A percentile compares a stretch with the other conserved stretches of the same genome.
Evolutionary conservation across 2,113 vertebrate genomes (phyloP).

Genomic region (Elanus axillaris): DNA sequence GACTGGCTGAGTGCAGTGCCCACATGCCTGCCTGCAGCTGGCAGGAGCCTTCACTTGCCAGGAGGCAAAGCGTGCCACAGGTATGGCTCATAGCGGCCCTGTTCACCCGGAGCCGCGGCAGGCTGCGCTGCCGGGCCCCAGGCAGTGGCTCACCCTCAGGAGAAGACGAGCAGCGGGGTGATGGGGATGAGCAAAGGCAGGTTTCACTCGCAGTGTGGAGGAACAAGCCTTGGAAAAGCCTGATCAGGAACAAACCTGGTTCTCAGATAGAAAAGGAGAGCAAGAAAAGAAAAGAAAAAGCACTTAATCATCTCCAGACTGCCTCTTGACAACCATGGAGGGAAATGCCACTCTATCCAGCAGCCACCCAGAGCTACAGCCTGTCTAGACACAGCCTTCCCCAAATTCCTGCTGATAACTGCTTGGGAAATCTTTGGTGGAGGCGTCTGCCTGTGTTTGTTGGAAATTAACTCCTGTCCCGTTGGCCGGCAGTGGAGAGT

Average conservation of each 20-base stretch:
- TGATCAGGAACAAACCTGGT: neutral
- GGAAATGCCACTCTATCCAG: constrained; percentile 32
- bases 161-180: neutral
- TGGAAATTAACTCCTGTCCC: neutral
- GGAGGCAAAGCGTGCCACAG: accelerated
- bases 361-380: constrained; percentile 42
- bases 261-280: neutral
- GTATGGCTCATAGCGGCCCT: accelerated
- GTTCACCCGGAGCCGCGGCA: neutral
- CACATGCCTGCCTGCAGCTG: accelerated
- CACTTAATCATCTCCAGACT: constrained; percentile 38
- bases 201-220: accelerated
- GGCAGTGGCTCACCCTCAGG: neutral
- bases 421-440: neutral
- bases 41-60: neutral
- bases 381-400: constrained; percentile 70
- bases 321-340: constrained; percentile 37
- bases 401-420: constrained; percentile 30
- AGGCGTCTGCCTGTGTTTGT: neutral
- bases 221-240: neutral
- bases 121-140: accelerated
- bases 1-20: accelerated
- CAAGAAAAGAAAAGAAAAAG: neutral
- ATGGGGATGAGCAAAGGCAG: neutral
- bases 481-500: accelerated